Conservation (phyloP, 2,113 vertebrate genomes). For the Anser brachyrhynchus region DNA sequence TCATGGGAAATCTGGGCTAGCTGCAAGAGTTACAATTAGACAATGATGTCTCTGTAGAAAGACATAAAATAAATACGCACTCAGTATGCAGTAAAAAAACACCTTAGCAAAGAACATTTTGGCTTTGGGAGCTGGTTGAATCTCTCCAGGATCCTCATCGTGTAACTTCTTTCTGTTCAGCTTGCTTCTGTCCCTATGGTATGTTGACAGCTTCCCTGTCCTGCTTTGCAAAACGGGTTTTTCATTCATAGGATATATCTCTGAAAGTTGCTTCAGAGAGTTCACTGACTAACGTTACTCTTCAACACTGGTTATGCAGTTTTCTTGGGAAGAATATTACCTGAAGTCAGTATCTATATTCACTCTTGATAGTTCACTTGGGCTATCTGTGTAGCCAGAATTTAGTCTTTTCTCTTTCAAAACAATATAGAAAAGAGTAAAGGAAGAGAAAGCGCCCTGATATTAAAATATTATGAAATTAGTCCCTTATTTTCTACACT, state of each 20-base stretch:
- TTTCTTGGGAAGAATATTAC: not conserved
- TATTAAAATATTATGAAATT: not conserved
- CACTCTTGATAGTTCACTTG: not conserved
- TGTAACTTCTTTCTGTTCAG: not conserved
- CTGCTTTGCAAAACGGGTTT: not conserved
- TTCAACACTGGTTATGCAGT: fast-evolving
- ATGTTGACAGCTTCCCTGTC: not conserved
- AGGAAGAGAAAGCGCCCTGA: not conserved
- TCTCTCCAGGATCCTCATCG: not conserved
- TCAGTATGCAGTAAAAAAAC: not conserved
- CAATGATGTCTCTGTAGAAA: not conserved
- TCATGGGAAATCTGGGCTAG: not conserved
- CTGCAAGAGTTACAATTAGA: not conserved
- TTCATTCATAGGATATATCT: not conserved
- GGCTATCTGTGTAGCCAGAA: not conserved
- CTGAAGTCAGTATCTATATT: not conserved
- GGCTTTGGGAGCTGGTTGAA: not conserved
- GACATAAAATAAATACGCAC: not conserved
- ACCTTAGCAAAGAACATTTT: not conserved
- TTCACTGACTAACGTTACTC: not conserved
- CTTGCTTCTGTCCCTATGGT: not conserved
- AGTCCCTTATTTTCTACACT: not conserved
- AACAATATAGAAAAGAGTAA: not conserved
- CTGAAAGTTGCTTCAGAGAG: not conserved
- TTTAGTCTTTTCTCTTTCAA: not conserved